A percentile compares a stretch with the other conserved stretches of the same genome.
Evolutionary conservation across 2,888 invertebrate genomes (phyloP).

Genomic region (Oscheius sp.): DNA sequence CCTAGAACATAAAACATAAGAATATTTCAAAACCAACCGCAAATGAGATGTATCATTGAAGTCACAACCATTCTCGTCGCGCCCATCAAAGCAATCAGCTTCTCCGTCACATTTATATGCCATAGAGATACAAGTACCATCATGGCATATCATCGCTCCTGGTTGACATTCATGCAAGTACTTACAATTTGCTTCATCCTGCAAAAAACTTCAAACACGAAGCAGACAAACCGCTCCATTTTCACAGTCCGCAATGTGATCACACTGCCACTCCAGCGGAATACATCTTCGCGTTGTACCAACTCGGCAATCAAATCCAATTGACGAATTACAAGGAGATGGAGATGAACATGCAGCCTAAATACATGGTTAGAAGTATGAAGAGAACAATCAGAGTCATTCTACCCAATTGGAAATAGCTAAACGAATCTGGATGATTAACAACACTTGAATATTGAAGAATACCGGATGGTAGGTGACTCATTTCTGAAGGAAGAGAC

Average conservation of each 20-base stretch:
- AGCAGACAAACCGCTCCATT: conserved; percentile 37
- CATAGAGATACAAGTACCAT: conserved; percentile 42
- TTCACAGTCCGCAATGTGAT: conserved; percentile 45
- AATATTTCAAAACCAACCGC: not conserved
- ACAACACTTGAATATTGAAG: no score
- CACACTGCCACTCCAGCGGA: conserved; percentile 54
- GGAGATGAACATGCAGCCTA: no score
- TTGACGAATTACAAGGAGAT: conserved; percentile 16
- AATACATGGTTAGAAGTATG: no score
- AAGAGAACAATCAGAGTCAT: no score
- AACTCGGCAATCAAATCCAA: conserved; percentile 16
- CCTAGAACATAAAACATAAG: no score
- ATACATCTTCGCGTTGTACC: conserved; percentile 40
- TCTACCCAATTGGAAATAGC: no score
- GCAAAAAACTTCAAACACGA: not conserved
- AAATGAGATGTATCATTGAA: not conserved
- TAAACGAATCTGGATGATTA: no score
- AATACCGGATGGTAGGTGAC: no score
- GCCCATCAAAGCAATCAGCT: conserved; percentile 13
- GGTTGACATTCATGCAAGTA: conserved; percentile 41
- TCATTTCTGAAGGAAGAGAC: no score
- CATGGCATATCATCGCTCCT: conserved; percentile 38
- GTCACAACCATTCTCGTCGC: conserved; percentile 15
- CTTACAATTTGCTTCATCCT: conserved; percentile 44
- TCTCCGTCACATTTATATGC: conserved; percentile 43